phyloP scores from a whole-genome alignment of 23 tunicate species.

The Phallusia fumigata region DNA sequence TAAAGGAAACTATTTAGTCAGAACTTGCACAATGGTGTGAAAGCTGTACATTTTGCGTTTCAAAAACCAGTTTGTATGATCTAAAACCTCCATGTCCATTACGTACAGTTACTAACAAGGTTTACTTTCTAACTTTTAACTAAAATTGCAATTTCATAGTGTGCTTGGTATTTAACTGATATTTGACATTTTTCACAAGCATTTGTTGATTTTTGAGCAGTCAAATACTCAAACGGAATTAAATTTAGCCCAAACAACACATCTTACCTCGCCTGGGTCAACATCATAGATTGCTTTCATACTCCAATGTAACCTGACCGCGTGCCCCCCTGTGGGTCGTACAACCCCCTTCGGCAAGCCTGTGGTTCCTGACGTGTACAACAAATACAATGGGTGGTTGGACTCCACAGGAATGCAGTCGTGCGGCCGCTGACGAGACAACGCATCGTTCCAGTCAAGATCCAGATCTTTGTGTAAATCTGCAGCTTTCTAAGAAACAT shows the following conservation, averaged over 20 bases:
- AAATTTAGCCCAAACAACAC: background rate
- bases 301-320: conserved; percentile 83
- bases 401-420: conserved; percentile 97
- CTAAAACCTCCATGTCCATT: too few species aligned
- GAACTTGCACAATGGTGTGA: too few species aligned
- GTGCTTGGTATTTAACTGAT: too few species aligned
- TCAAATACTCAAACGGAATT: too few species aligned
- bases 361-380: conserved; percentile 94
- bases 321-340: conserved; percentile 88
- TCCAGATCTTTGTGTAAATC: conserved; percentile 35
- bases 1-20: too few species aligned
- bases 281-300: conserved; percentile 89
- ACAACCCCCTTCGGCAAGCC: conserved; percentile 91
- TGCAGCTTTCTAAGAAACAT: conserved; percentile 38
- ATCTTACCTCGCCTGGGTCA: conserved; percentile 84
- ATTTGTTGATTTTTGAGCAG: too few species aligned
- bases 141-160: too few species aligned
- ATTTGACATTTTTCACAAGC: too few species aligned
- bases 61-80: too few species aligned
- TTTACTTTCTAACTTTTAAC: too few species aligned
- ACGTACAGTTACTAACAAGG: too few species aligned
- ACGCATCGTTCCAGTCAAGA: conserved; percentile 69
- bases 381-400: conserved; percentile 86
- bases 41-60: too few species aligned
- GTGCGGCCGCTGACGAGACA: conserved; percentile 41